These are phyloP conservation scores for Lipophrys pholis DNA, from an alignment of 2,113 vertebrate genomes.

Conservation along the genomic window DNA sequence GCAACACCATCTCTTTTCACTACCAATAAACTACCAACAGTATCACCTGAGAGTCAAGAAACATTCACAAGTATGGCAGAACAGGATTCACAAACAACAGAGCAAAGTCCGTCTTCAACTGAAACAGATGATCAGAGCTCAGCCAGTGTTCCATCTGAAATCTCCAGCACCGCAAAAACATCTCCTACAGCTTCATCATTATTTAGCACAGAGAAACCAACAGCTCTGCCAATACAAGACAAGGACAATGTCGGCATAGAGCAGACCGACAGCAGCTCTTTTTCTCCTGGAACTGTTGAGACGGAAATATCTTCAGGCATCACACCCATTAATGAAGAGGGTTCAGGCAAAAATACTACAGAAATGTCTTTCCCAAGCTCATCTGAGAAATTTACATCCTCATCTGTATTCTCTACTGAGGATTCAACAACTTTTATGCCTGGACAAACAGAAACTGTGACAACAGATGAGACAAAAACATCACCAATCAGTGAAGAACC, in stretches of 20 bases:
- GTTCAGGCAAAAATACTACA: too few relatives aligned
- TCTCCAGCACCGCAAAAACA: not conserved
- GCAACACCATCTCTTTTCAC: not conserved
- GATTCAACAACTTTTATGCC: not conserved
- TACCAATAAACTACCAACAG: slow-evolving; percentile 6
- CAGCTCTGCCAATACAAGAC: not conserved
- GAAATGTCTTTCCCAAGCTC: too few relatives aligned
- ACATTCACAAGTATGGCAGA: not conserved
- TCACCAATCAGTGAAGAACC: not conserved
- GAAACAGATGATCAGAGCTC: not conserved
- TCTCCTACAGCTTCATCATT: rapidly evolving
- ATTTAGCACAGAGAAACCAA: not conserved
- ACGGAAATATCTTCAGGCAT: not conserved
- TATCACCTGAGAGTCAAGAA: not conserved
- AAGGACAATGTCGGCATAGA: not conserved
- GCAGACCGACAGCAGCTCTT: not conserved
- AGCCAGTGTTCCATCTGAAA: not conserved
- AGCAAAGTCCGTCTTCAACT: not conserved
- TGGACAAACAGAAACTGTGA: not conserved
- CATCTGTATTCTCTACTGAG: not conserved
- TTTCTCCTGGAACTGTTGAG: not conserved
- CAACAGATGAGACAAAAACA: not conserved
- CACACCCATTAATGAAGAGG: too few relatives aligned
- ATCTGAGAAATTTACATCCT: too few relatives aligned
- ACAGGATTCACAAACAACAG: not conserved